Evolutionary conservation across 2,888 invertebrate species (phyloP).

Genomic region (Dryobota labecula): DNA sequence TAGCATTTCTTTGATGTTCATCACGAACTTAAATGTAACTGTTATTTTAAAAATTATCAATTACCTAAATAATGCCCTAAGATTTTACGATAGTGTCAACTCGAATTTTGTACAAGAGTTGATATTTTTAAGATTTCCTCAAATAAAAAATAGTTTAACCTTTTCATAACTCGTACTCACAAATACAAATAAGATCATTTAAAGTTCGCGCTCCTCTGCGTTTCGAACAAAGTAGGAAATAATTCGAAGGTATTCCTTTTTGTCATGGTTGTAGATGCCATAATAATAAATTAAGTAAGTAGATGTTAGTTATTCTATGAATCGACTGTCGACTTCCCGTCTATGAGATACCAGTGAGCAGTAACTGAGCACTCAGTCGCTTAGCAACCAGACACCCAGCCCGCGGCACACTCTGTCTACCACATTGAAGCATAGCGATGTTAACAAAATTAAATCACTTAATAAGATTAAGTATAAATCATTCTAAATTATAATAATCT

Average conservation of each 20-base stretch:
- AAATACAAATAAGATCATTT: constrained; percentile 57
- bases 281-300: constrained; percentile 71
- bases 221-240: constrained; percentile 59
- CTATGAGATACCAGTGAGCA: constrained; percentile 64
- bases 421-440: constrained; percentile 56
- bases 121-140: constrained; percentile 65
- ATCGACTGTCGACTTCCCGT: constrained; percentile 69
- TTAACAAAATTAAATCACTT: constrained; percentile 75
- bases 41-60: constrained; percentile 55
- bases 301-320: constrained; percentile 70
- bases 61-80: constrained; percentile 57
- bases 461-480: constrained; percentile 85
- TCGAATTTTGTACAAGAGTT: constrained; percentile 64
- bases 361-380: constrained; percentile 44
- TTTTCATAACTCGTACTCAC: constrained; percentile 65
- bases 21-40: constrained; percentile 29
- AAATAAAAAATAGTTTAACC: constrained; percentile 62
- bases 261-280: constrained; percentile 71
- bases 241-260: constrained; percentile 65
- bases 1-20: constrained; percentile 30
- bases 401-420: constrained; percentile 41
- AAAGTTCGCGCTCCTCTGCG: constrained; percentile 64
- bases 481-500: constrained; percentile 78
- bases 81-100: constrained; percentile 59
- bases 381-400: constrained; percentile 36